Evolutionary conservation across 64 coral and sea anemone genomes (phyloP).

Genomic region (Orbicella faveolata): DNA sequence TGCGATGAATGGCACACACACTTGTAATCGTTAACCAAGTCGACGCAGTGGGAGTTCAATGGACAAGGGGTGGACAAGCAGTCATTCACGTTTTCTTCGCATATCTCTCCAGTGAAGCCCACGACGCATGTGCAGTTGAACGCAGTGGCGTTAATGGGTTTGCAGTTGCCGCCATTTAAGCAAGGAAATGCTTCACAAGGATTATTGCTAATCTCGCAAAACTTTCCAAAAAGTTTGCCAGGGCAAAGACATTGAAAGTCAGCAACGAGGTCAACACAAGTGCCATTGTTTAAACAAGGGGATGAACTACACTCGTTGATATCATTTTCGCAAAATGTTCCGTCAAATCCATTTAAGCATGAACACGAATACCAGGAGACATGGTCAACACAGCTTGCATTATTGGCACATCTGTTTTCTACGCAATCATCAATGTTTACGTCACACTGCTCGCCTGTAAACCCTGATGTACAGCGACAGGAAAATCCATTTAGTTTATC

Average conservation of each 20-base stretch:
- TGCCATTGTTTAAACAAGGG: slow-evolving; percentile 36
- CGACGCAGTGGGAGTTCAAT: too few species aligned
- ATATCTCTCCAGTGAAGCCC: too few species aligned
- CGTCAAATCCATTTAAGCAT: neutral
- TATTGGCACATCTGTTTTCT: neutral
- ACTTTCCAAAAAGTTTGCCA: neutral
- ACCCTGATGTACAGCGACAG: neutral
- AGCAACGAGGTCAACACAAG: slow-evolving; percentile 10
- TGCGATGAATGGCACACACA: too few species aligned
- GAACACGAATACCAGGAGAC: neutral
- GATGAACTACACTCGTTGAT: slow-evolving; percentile 3
- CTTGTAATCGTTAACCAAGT: too few species aligned
- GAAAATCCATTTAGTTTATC: neutral
- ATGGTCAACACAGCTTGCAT: slow-evolving; percentile 27
- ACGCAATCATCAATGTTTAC: slow-evolving; percentile 17
- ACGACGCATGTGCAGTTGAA: too few species aligned
- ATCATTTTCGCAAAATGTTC: slow-evolving; percentile 22
- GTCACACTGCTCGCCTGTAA: slow-evolving; percentile 12
- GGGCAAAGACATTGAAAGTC: slow-evolving; percentile 7
- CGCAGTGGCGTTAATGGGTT: neutral
- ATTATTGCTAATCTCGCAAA: slow-evolving; percentile 11
- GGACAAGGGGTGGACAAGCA: too few species aligned
- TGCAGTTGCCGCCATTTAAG: neutral
- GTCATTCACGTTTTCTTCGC: too few species aligned
- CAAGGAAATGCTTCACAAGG: slow-evolving; percentile 13